Evolutionary conservation across 37 sponge, comb jelly and placozoan genomes (phyloP), one percentile per base, ranked within the genome.

Genomic region (Ephydatia muelleri): DNA sequence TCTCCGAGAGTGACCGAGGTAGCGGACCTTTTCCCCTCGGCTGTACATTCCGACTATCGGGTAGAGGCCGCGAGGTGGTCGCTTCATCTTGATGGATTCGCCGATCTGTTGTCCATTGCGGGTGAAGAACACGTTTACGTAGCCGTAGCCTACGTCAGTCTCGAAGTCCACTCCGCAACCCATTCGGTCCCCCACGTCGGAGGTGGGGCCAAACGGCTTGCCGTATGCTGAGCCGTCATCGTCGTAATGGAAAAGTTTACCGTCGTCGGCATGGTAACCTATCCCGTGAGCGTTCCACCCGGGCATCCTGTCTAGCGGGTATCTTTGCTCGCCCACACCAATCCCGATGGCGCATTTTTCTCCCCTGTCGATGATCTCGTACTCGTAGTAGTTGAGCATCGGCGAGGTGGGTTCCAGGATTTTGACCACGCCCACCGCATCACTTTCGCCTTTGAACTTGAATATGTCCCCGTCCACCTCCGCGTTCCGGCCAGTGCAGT

Each of bases 11-110:
- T 93, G 93, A 0, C 93, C 93, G 0, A 89, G 78, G 75, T 93
- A 93, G 19, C 85, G 77, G 25, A 92, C 90, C 64, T 76, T 80
- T 73, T 95, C 95, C n/a, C 86, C 88, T 2, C 33, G 67, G 57
- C 95, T 95, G 75, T 95, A 92, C 82, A 95, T 29, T 3, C 93
- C 95, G 29, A 95, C 74, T 35, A 92, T 28, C 31, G 95, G 95
- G 49, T 87, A 95, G 6, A 95, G 78, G 5, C 95, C 95, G 36
- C 81, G 80, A 19, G 86, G 14, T 0, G 93, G 95, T 23, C 82
- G 77, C 80, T 84, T 86, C 88, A 91, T 87, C 33, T 80, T 80
- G 22, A 85, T 85, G 30, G 82, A 31, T n/a, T 81, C 71, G 0
- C 93, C 93, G 0, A 95, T 79, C n/a, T 65, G 67, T 40, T 85